These are phyloP conservation scores for Colletes gigas DNA, from an alignment of 1,140 invertebrate genomes.

Conservation along the genomic window DNA sequence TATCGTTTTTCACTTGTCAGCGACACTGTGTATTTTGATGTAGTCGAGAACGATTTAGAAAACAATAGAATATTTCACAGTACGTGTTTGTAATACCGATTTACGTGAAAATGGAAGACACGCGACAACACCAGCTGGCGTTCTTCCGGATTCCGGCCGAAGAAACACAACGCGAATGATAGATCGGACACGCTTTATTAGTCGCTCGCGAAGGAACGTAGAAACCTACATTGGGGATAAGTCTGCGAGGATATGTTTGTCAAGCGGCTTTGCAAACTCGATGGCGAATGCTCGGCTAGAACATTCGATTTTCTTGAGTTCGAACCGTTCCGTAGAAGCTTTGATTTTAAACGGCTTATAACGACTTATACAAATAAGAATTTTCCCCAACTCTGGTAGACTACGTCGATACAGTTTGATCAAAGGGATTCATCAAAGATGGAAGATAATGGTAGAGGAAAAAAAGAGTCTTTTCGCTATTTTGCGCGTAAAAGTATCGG, in stretches of 20 bases:
- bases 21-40: too few species aligned
- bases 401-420: too few species aligned
- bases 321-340: neutral
- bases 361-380: too few species aligned
- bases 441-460: too few species aligned
- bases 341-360: neutral
- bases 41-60: neutral
- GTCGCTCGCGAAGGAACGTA: neutral
- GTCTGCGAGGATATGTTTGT: slow-evolving; percentile 25
- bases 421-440: too few species aligned
- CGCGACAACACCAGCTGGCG: neutral
- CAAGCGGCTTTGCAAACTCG: slow-evolving; percentile 1
- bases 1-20: too few species aligned
- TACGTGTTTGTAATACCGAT: slow-evolving; percentile 1
- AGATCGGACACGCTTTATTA: slow-evolving; percentile 31
- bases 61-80: neutral
- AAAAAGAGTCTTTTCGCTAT: too few species aligned
- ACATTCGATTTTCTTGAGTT: slow-evolving; percentile 6
- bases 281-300: neutral
- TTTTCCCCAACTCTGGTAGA: too few species aligned
- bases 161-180: neutral
- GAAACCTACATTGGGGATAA: neutral
- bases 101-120: neutral
- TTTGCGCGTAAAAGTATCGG: too few species aligned
- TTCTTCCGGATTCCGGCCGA: neutral